Conservation (phyloP, 2,113 vertebrate genomes). For the Aramus guarauna region DNA sequence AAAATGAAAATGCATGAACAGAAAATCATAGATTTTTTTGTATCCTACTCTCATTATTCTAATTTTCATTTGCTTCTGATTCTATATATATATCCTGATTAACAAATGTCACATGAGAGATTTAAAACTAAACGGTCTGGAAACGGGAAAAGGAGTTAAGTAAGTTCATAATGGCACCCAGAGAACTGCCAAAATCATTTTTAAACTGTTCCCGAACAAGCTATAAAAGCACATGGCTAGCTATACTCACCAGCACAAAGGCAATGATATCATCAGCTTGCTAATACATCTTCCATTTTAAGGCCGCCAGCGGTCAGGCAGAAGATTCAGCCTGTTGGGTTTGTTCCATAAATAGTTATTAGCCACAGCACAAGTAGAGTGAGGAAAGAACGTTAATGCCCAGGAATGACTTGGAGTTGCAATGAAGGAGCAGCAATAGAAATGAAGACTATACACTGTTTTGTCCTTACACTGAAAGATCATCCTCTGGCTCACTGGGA, state of each 20-base stretch:
- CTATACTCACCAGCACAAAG: background rate
- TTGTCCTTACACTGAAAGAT: background rate
- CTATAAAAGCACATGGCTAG: constrained; percentile 2
- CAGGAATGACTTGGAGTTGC: background rate
- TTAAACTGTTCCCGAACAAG: background rate
- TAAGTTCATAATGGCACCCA: constrained; percentile 45
- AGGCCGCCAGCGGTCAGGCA: background rate
- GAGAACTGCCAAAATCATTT: constrained; percentile 42
- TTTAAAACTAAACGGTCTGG: constrained; percentile 49
- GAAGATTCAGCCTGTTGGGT: background rate
- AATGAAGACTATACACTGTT: background rate
- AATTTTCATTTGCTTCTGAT: constrained; percentile 46
- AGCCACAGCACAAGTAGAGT: background rate
- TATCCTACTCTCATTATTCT: constrained; percentile 13
- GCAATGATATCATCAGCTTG: background rate
- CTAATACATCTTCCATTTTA: background rate
- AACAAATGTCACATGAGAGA: constrained; percentile 28
- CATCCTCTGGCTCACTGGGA: background rate
- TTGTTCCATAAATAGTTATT: background rate
- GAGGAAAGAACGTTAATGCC: background rate
- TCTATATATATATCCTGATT: constrained; percentile 1
- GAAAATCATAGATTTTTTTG: background rate
- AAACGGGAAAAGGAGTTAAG: constrained; percentile 42
- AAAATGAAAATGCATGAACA: background rate
- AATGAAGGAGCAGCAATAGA: background rate